Conservation (phyloP, 2,113 vertebrate species). For the Trogon melanurus region DNA sequence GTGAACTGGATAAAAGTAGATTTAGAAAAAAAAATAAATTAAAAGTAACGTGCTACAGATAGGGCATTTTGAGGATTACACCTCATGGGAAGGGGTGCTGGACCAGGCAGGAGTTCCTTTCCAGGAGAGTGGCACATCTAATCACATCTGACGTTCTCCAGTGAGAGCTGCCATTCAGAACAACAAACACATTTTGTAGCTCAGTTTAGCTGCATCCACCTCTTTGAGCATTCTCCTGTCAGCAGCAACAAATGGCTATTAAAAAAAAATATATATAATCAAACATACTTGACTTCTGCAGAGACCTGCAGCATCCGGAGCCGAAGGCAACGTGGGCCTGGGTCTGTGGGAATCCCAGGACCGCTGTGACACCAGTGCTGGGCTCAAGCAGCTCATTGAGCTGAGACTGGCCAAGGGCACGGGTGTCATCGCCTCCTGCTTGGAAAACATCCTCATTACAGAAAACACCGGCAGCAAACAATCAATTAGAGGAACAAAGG, state of each 20-base stretch:
- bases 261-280: background rate
- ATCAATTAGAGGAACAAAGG: slow-evolving; percentile 22
- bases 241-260: background rate
- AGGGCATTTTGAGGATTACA: background rate
- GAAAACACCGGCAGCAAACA: background rate
- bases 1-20: no score
- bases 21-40: no score
- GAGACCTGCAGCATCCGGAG: background rate
- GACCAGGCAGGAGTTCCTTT: background rate
- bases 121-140: background rate
- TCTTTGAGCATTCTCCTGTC: background rate
- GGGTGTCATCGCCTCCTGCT: background rate
- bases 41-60: background rate
- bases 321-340: background rate
- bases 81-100: rapidly evolving
- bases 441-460: background rate
- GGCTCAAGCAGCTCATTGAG: background rate
- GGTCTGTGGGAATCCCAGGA: rapidly evolving
- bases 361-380: background rate
- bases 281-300: background rate
- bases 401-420: background rate
- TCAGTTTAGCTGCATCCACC: background rate
- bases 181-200: background rate
- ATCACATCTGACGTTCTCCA: background rate
- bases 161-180: background rate